phyloP scores from a whole-genome alignment of 2,797 vertebrate genomes.

The Thunnus albacares region DNA sequence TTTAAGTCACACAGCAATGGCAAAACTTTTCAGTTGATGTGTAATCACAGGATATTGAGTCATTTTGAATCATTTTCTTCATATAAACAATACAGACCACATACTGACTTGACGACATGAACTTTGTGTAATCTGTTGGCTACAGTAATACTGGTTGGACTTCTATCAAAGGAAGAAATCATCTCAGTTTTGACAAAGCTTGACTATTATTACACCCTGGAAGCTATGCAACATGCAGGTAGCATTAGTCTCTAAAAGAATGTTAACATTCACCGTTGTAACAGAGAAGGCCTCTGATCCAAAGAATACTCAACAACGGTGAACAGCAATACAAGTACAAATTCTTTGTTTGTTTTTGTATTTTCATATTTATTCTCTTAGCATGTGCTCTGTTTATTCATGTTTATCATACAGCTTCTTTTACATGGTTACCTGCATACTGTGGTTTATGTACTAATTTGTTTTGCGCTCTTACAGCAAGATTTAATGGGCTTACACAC shows the following conservation, averaged over 20 bases:
- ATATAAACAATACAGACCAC: neutral
- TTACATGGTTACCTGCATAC: constrained; percentile 48
- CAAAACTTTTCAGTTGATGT: neutral
- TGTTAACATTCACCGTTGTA: constrained; percentile 73
- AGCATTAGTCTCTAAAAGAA: constrained; percentile 59
- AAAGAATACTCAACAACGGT: constrained; percentile 55
- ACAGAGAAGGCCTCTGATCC: constrained; percentile 36
- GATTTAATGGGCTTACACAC: constrained; percentile 18
- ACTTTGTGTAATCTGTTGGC: constrained; percentile 10
- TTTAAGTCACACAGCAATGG: neutral
- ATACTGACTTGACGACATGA: constrained; percentile 12
- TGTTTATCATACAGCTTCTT: constrained; percentile 64
- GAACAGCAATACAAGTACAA: constrained; percentile 67
- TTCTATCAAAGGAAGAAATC: constrained; percentile 49
- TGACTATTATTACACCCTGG: constrained; percentile 57
- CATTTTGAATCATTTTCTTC: neutral
- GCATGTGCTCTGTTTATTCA: constrained; percentile 74
- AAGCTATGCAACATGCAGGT: constrained; percentile 68
- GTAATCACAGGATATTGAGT: neutral
- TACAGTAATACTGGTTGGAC: constrained; percentile 28
- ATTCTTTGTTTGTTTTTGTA: constrained; percentile 62
- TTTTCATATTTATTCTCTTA: constrained; percentile 78
- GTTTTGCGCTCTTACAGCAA: constrained; percentile 39
- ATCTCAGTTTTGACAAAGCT: constrained; percentile 68
- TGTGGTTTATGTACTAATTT: constrained; percentile 54